A percentile compares a stretch with the other conserved stretches of the same genome.
phyloP scores from a whole-genome alignment of 2,113 vertebrate species.

The Zootoca vivipara region DNA sequence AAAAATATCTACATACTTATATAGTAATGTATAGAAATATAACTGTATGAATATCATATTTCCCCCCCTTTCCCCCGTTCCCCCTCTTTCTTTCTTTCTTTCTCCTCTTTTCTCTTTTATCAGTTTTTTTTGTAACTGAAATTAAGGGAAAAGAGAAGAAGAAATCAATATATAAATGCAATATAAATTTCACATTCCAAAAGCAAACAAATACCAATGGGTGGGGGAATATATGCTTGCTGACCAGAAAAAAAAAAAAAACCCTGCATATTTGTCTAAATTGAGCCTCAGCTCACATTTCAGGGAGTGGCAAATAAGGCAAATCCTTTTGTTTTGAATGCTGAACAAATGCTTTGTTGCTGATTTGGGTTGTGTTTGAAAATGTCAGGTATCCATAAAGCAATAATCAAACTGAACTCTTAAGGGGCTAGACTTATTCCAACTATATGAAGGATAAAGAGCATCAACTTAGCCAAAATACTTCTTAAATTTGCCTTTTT shows the following conservation, averaged over 20 bases:
- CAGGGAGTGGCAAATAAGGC: background rate
- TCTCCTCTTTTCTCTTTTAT: no score
- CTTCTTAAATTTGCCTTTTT: slow-evolving; percentile 65
- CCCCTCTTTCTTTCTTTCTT: no score
- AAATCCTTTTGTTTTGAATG: background rate
- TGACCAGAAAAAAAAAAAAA: background rate
- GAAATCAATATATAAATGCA: no score
- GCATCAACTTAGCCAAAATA: slow-evolving; percentile 61
- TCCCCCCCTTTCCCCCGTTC: no score
- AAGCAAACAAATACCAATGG: no score
- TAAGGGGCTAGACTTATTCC: slow-evolving; percentile 49
- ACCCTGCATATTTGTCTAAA: background rate
- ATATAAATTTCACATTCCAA: background rate
- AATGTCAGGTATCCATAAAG: slow-evolving; percentile 49
- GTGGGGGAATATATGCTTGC: background rate
- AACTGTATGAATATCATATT: no score
- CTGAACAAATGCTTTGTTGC: slow-evolving; percentile 37
- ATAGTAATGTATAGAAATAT: no score
- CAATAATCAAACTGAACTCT: slow-evolving; percentile 35
- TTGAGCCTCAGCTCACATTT: background rate
- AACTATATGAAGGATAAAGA: slow-evolving; percentile 57
- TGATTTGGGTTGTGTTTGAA: slow-evolving; percentile 35
- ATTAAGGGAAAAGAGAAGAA: no score
- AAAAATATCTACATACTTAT: no score
- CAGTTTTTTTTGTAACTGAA: no score